Conservation (phyloP, 2,113 vertebrate genomes). For the Myanophis thanlyinensis region DNA sequence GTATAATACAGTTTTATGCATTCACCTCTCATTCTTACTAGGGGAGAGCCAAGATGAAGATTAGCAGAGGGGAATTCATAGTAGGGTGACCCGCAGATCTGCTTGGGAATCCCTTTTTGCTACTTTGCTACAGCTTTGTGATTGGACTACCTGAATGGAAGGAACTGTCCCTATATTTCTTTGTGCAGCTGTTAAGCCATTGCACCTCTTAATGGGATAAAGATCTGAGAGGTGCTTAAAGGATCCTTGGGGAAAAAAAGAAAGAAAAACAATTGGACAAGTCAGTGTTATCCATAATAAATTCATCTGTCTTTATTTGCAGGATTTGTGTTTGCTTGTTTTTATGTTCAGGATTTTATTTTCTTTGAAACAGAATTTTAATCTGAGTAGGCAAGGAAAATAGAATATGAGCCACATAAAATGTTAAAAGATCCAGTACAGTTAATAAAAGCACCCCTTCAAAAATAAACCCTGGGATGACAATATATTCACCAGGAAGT, state of each 20-base stretch:
- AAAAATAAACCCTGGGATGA: neutral
- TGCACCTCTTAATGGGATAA: neutral
- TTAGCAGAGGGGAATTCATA: neutral
- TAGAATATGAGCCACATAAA: neutral
- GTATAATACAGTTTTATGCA: neutral
- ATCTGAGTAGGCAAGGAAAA: neutral
- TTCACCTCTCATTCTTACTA: neutral
- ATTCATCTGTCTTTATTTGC: neutral
- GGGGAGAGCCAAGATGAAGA: neutral
- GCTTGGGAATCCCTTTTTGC: neutral
- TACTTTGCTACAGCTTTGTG: neutral
- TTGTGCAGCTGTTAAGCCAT: neutral
- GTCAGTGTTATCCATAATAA: neutral
- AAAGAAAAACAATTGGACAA: neutral
- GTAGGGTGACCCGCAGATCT: neutral
- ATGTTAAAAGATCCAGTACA: neutral
- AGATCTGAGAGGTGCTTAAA: neutral
- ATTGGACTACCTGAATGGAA: neutral
- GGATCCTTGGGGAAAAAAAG: neutral
- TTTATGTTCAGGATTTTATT: neutral
- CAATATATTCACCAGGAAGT: neutral
- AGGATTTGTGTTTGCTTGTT: neutral
- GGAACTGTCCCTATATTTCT: neutral
- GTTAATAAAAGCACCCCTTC: neutral
- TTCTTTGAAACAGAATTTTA: neutral